These are phyloP conservation scores for Pogonomyrmex californicus DNA, from an alignment of 1,140 invertebrate species.

Conservation along the genomic window DNA sequence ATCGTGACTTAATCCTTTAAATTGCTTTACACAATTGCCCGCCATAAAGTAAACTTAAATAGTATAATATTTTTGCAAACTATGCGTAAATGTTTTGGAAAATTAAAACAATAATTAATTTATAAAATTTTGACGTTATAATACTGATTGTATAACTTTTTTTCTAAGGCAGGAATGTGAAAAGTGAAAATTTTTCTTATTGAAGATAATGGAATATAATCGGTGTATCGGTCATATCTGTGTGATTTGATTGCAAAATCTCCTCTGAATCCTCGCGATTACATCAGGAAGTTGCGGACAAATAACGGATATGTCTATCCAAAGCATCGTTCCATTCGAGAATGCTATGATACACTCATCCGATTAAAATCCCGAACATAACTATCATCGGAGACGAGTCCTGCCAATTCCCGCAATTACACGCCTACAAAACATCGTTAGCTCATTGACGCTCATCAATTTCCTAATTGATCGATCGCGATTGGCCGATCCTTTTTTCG, in stretches of 20 bases:
- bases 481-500: background rate
- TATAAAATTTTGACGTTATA: background rate
- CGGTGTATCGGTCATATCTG: background rate
- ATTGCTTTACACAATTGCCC: background rate
- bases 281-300: constrained; percentile 70
- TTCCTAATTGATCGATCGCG: constrained; percentile 54
- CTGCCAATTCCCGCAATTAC: constrained; percentile 77
- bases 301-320: constrained; percentile 72
- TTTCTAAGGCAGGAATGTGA: no score
- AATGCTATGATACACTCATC: constrained; percentile 40
- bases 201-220: no score
- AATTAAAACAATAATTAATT: background rate
- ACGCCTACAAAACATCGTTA: constrained; percentile 71
- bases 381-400: constrained; percentile 67
- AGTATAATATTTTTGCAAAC: background rate
- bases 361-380: constrained; percentile 59
- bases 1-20: background rate
- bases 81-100: no score
- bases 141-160: no score
- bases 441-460: constrained; percentile 60
- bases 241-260: background rate
- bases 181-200: no score
- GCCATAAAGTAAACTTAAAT: background rate
- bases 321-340: constrained; percentile 51
- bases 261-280: background rate